phyloP scores from a whole-genome alignment of 2,797 vertebrate genomes.

The Mormyrus proboscirostris region DNA sequence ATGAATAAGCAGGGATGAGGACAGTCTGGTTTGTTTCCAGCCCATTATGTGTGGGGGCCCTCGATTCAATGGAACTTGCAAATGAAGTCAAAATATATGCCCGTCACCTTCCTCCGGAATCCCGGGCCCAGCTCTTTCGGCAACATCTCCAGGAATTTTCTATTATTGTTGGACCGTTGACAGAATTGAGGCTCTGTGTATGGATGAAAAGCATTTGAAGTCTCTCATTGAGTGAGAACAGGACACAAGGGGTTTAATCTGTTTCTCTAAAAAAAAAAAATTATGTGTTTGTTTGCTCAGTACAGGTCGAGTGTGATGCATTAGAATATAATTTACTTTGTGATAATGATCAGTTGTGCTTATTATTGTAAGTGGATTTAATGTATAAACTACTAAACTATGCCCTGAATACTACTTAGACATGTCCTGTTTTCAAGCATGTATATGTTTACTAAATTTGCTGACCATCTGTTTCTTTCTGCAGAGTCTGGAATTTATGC shows the following conservation, averaged over 20 bases:
- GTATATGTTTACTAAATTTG: background rate
- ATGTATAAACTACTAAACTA: background rate
- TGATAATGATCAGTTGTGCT: background rate
- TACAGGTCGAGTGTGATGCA: background rate
- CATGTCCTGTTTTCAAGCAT: background rate
- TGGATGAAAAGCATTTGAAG: background rate
- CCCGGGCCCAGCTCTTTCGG: background rate
- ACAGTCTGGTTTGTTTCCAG: background rate
- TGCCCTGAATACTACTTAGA: background rate
- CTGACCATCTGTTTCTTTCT: slow-evolving; percentile 30
- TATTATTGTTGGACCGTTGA: slow-evolving; percentile 6
- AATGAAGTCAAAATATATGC: background rate
- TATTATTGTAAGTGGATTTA: background rate
- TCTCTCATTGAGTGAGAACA: background rate
- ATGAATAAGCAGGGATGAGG: background rate
- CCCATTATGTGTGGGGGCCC: background rate
- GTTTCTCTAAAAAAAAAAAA: background rate
- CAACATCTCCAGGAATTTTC: background rate
- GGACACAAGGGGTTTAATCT: background rate
- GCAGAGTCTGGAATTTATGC: slow-evolving; percentile 64
- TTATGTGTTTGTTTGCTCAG: background rate
- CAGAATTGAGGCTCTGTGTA: background rate
- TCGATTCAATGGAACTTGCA: background rate
- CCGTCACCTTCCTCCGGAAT: background rate
- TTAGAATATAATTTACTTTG: background rate